Percentiles rank a stretch among this genome's conserved stretches.
phyloP scores from a whole-genome alignment of 2,113 vertebrate species.

The Podilymbus podiceps region DNA sequence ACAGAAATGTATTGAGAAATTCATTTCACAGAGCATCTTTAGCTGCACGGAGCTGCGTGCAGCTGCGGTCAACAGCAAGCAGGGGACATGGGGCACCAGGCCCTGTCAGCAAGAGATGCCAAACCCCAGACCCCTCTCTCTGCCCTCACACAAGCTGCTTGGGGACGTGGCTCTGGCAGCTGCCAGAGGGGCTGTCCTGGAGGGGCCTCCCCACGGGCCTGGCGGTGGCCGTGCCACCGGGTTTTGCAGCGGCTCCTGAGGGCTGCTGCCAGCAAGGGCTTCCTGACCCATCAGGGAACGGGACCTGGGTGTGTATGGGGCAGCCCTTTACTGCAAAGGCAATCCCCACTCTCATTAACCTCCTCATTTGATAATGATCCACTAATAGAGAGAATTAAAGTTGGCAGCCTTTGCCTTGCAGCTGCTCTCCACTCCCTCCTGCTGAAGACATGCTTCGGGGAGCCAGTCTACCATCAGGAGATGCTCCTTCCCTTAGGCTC shows the following conservation, averaged over 20 bases:
- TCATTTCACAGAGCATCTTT: not conserved
- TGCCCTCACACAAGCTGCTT: too few species aligned
- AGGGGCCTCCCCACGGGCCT: not conserved
- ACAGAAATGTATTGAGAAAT: not conserved
- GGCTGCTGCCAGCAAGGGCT: not conserved
- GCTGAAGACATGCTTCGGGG: not conserved
- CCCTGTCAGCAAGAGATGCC: too few species aligned
- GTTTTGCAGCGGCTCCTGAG: not conserved
- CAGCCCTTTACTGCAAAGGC: not conserved
- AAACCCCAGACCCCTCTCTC: too few species aligned
- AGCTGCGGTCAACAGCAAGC: too few species aligned
- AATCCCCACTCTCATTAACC: not conserved
- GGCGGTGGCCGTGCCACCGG: not conserved
- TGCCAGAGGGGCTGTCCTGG: not conserved
- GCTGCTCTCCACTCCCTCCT: not conserved
- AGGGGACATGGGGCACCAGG: too few species aligned
- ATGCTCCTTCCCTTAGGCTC: constrained; percentile 11
- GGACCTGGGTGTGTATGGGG: not conserved
- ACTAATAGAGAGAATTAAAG: constrained; percentile 40
- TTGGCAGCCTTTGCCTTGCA: constrained; percentile 39
- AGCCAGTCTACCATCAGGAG: not conserved
- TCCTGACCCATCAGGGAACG: not conserved
- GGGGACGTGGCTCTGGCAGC: too few species aligned
- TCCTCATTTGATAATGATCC: constrained; percentile 21
- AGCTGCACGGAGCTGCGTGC: too few species aligned